Percentiles rank a stretch among this genome's conserved stretches.
phyloP scores from a whole-genome alignment of 2,113 vertebrate genomes.

The Casuarius casuarius region DNA sequence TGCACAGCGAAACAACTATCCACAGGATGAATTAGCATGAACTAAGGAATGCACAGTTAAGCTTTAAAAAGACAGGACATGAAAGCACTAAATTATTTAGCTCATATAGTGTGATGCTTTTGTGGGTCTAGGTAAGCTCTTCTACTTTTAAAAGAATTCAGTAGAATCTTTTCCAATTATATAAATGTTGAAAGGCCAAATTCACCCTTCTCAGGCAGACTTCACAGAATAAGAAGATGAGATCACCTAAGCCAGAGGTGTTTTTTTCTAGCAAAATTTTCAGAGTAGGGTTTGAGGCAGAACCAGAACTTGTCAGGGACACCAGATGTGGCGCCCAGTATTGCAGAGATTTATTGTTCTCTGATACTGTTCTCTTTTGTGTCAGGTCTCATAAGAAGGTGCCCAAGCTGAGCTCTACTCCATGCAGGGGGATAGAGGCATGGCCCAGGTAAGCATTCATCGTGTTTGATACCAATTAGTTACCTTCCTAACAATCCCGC shows the following conservation, averaged over 20 bases:
- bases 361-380: background rate
- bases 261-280: background rate
- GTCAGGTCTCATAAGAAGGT: background rate
- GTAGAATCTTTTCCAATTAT: background rate
- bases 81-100: background rate
- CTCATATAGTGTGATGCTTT: background rate
- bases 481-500: background rate
- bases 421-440: background rate
- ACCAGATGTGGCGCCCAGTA: background rate
- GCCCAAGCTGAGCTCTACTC: background rate
- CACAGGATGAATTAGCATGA: background rate
- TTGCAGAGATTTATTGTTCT: background rate
- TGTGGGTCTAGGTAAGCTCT: background rate
- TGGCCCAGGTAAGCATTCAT: background rate
- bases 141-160: background rate
- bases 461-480: accelerated
- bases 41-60: background rate
- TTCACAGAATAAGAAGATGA: background rate
- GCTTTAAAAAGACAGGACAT: background rate
- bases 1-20: background rate
- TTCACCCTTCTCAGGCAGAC: background rate
- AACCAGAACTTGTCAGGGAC: background rate
- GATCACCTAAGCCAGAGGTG: background rate
- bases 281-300: background rate
- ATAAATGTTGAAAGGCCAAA: background rate